phyloP scores from a whole-genome alignment of 2,113 vertebrate species.

The Nothoprocta pentlandii region DNA sequence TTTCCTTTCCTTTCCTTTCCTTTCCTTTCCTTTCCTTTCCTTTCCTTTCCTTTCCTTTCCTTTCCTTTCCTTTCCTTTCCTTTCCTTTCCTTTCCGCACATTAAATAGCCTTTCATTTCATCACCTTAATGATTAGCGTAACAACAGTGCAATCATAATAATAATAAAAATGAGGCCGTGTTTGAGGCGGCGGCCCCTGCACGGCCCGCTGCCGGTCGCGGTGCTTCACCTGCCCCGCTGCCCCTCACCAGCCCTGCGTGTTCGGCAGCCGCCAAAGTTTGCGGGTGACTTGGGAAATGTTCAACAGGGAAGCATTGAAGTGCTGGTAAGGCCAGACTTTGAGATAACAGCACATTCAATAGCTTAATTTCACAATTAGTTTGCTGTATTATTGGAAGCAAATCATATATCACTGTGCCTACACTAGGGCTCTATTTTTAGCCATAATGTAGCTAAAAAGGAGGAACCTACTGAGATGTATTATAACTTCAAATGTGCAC shows the following conservation, averaged over 20 bases:
- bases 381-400: conserved; percentile 78
- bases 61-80: no score
- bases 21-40: no score
- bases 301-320: conserved; percentile 42
- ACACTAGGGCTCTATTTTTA: conserved; percentile 79
- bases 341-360: conserved; percentile 57
- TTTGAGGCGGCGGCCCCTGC: no score
- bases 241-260: neutral
- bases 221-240: neutral
- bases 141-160: no score
- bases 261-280: conserved; percentile 56
- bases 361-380: conserved; percentile 77
- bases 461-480: conserved; percentile 56
- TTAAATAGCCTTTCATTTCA: conserved; percentile 1
- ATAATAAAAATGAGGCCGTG: neutral
- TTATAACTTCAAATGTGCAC: conserved; percentile 54
- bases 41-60: no score
- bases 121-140: neutral
- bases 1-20: no score
- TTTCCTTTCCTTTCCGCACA: no score
- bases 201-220: neutral
- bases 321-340: conserved; percentile 60
- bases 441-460: conserved; percentile 72
- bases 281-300: conserved; percentile 51
- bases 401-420: conserved; percentile 78